phyloP scores from a whole-genome alignment of 2,797 vertebrate genomes.

The Spinus pinus region DNA sequence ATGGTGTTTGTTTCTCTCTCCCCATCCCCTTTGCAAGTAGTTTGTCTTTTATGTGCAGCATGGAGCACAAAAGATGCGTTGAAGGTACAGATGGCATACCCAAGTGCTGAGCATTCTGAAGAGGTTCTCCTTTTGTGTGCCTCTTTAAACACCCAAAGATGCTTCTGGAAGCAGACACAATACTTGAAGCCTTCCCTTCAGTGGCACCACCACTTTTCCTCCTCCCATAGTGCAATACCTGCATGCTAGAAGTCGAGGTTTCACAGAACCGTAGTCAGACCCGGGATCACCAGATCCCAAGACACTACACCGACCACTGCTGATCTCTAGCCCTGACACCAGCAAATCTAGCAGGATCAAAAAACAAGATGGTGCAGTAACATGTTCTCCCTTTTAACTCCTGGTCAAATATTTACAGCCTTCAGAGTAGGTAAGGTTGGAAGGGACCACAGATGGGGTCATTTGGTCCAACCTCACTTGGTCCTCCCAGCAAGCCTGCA shows the following conservation, averaged over 20 bases:
- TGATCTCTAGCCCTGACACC: neutral
- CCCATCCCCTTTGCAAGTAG: neutral
- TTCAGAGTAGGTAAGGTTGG: neutral
- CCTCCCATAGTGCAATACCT: neutral
- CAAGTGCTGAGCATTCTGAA: neutral
- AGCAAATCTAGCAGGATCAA: neutral
- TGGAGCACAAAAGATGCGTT: fast-evolving
- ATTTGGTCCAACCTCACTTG: neutral
- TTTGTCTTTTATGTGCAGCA: neutral
- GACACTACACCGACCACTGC: neutral
- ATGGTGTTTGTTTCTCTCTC: neutral
- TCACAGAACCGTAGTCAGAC: neutral
- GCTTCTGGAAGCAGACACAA: neutral
- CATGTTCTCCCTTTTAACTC: neutral
- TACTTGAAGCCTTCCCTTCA: neutral
- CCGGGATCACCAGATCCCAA: fast-evolving
- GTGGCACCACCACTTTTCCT: neutral
- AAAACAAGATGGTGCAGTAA: neutral
- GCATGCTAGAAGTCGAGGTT: neutral
- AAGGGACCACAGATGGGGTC: neutral
- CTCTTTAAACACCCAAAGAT: neutral
- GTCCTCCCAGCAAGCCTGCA: neutral
- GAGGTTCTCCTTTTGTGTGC: neutral
- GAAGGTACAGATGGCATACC: neutral
- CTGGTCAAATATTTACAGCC: neutral